These are phyloP conservation scores for Fragum fragum DNA, from an alignment of 2,888 invertebrate species.

Conservation along the genomic window DNA sequence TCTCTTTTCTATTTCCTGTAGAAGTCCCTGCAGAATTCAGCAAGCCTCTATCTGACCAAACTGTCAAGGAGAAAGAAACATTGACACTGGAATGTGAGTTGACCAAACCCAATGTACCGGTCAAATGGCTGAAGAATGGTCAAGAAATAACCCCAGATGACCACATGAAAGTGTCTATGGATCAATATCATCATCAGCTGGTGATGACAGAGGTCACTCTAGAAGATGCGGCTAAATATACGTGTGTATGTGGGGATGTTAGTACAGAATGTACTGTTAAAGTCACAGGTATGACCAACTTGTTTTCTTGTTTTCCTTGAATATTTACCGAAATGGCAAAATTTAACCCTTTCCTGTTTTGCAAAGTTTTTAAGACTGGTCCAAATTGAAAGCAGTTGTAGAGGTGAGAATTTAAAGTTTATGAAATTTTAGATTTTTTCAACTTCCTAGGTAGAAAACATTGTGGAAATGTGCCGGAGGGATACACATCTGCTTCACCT, in stretches of 20 bases:
- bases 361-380: no score
- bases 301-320: no score
- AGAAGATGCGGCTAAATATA: constrained; percentile 83
- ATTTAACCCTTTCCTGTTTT: no score
- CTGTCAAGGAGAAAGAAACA: constrained; percentile 76
- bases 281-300: constrained; percentile 84
- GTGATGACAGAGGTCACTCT: constrained; percentile 77
- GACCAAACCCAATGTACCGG: constrained; percentile 88
- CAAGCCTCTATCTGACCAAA: constrained; percentile 73
- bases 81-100: constrained; percentile 88
- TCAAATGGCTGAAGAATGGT: constrained; percentile 92
- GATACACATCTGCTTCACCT: no score
- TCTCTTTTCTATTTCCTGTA: constrained; percentile 11
- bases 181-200: constrained; percentile 88
- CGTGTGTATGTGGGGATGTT: constrained; percentile 77
- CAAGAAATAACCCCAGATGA: constrained; percentile 95
- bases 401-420: no score
- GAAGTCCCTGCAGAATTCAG: constrained; percentile 85
- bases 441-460: no score
- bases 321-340: no score
- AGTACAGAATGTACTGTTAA: constrained; percentile 80
- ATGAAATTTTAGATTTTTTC: no score
- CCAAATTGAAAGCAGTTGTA: no score
- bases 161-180: constrained; percentile 92
- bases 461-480: no score